Evolutionary conservation across 2,113 vertebrate genomes (phyloP), one percentile per base, ranked within the genome.

Genomic region (Poeciliopsis retropinna): DNA sequence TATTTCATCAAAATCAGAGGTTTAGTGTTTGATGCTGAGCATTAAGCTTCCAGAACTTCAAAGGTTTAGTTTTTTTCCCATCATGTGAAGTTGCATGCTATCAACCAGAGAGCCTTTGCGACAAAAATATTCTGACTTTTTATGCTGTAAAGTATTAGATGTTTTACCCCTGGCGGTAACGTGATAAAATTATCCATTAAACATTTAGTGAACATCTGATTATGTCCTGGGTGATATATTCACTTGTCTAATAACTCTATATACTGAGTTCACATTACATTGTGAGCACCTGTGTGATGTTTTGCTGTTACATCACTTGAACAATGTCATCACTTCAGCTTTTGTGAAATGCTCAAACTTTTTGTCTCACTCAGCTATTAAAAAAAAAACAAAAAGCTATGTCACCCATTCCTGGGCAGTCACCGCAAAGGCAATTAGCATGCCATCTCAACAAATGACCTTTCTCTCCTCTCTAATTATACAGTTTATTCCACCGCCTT

Each of bases 401-500:
- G 31, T 74, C 10, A 3, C 6, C 54, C 66, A 7, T 72, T 84
- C 51, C 69, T 30, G 0, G 41, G 72, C 61, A 82, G 75, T 32
- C 68, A 41, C 64, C 27, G 17, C 41, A 44, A 75, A 84, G 76
- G 39, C 22, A 80, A 81, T 84, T 83, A 78, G 47, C 9, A 31
- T 54, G 44, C 39, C 79, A 12, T 64, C 71, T 47, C 70, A 75
- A 63, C 60, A 78, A 76, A 69, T 87, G 78, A 83, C 76, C 76
- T 84, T 75, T 67, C 64, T 39, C 51, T 27, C 61, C 72, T 32
- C 63, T 64, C 70, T 66, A 82, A 88, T 85, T 75, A 73, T 14
- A 62, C 28, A 39, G 60, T 87, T 75, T 77, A 71, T 77, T 72
- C 81, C 62, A 65, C 30, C 0, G 69, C 44, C 64, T 77, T 83